Conservation (phyloP, 2,113 vertebrate species). For the Gymnarchus niloticus region DNA sequence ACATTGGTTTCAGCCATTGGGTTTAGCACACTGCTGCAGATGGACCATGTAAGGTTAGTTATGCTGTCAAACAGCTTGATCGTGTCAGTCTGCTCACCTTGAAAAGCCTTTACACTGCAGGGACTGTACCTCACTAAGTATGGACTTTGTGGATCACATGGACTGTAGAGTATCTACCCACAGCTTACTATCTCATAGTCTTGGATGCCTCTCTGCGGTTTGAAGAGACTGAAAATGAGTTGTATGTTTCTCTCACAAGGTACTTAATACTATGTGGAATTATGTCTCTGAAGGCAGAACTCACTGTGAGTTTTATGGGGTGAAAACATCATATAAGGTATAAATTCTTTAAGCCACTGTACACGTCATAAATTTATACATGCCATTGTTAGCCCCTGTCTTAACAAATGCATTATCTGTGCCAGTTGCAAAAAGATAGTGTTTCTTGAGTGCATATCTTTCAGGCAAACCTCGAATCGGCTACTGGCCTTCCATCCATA, state of each 20-base stretch:
- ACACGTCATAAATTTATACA: not conserved
- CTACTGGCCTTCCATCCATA: not conserved
- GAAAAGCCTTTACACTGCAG: not conserved
- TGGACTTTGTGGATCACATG: not conserved
- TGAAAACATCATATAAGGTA: not conserved
- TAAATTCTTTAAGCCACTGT: not conserved
- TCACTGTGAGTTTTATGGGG: not conserved
- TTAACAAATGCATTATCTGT: slow-evolving; percentile 17
- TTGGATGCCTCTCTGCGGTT: not conserved
- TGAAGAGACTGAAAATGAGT: not conserved
- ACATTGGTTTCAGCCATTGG: slow-evolving; percentile 23
- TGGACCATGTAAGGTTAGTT: slow-evolving; percentile 16
- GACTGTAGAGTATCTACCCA: not conserved
- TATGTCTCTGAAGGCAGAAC: not conserved
- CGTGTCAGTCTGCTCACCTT: not conserved
- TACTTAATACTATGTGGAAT: not conserved
- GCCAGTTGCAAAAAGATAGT: not conserved
- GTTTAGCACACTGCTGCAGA: slow-evolving; percentile 18
- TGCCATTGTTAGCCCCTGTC: slow-evolving; percentile 7
- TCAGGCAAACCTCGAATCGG: not conserved
- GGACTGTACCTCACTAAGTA: not conserved
- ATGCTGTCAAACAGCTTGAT: slow-evolving; percentile 9
- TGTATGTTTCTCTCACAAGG: not conserved
- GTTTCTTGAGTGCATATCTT: not conserved
- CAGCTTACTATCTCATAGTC: not conserved